Evolutionary conservation across 2,113 vertebrate species (phyloP).

Genomic region (Phyllostomus hastatus): DNA sequence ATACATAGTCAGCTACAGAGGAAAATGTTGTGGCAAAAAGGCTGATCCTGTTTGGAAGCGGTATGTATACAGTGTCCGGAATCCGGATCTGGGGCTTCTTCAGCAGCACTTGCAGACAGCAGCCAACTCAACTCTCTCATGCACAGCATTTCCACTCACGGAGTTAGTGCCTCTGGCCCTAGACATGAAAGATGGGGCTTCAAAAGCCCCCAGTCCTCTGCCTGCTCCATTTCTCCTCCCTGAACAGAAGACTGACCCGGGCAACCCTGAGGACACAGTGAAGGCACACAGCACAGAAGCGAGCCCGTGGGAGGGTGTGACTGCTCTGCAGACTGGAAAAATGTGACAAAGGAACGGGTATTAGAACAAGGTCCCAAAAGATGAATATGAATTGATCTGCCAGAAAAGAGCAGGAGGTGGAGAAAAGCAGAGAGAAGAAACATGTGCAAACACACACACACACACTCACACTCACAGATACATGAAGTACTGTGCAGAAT

Average conservation of each 20-base stretch:
- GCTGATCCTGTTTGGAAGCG: background rate
- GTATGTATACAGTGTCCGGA: background rate
- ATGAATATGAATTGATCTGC: background rate
- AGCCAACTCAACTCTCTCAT: background rate
- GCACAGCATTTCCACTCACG: background rate
- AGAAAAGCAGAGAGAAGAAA: background rate
- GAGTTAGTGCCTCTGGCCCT: background rate
- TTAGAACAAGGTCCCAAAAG: background rate
- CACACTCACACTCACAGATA: fast-evolving
- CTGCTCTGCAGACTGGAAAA: background rate
- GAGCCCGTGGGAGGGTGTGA: too few relatives aligned
- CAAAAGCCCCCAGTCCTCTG: background rate
- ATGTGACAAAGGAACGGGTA: background rate
- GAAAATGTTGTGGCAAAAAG: background rate
- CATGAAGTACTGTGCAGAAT: fast-evolving
- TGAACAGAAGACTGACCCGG: background rate
- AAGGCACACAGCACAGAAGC: too few relatives aligned
- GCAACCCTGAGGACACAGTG: too few relatives aligned
- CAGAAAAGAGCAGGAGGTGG: background rate
- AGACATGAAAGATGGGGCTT: background rate
- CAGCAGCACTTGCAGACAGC: background rate
- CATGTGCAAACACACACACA: background rate
- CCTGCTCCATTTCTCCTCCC: background rate
- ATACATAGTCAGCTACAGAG: background rate
- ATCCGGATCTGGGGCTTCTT: background rate